Base-by-base conservation (phyloP, 2,113 vertebrate species). In the Tetrax tetrax region DNA sequence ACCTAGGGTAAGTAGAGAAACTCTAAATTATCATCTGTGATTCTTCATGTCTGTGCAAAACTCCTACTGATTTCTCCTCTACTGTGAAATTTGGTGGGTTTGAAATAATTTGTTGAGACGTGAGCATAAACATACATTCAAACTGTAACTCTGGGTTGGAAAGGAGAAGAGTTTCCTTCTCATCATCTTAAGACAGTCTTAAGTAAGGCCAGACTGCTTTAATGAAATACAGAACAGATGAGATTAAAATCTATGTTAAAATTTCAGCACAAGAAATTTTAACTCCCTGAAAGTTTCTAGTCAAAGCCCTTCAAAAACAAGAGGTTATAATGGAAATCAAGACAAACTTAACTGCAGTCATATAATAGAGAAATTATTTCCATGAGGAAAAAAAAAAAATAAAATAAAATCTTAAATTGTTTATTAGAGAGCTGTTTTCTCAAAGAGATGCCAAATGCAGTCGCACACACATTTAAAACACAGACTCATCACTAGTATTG, bases 211-310 rank as follows among this genome's bases (percentile, higher is more conserved):
- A 77, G 66, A 75, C 14, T 43, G 38, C 64, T 88, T 74, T 60
- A 78, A 59, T 48, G 48, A 59, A 81, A n/a, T 37, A 90, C 0
- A 1, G 37, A 88, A 75, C 28, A 31, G 33, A 59, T 14, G 47
- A 79, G 59, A 85, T 86, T 41, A 88, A 64, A 78, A 33, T 24
- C 23, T 28, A 24, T 18, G 79, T 86, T 96, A 96, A 86, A 89
- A 93, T 86, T 78, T 71, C 86, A 91, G 59, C 56, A 81, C 64
- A 90, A 81, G 94, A 96, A 90, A 80, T 83, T 88, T 94, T 87
- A 91, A 97, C 69, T 94, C 91, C 88, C 93, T 95, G 93, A 93
- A 89, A 93, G 61, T 88, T 83, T 87, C 78, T 56, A 95, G 79
- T 75, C 8, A 76, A 96, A 94, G 87, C 60, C 33, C 82, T 97